Evolutionary conservation across 1,140 invertebrate species (phyloP).

Genomic region (Drosophila insularis): DNA sequence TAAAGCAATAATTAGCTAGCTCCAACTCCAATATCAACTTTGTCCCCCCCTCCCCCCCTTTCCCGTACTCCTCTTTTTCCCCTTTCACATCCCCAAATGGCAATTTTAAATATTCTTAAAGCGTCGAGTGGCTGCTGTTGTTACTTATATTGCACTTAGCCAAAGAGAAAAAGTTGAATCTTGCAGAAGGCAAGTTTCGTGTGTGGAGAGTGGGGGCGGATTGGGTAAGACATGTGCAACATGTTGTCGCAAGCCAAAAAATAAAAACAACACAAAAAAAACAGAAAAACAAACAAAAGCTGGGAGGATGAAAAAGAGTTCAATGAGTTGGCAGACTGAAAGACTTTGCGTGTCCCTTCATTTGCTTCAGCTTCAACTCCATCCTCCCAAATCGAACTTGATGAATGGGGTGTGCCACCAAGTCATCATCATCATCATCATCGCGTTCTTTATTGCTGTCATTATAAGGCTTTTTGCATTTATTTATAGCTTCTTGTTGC

Average conservation of each 20-base stretch:
- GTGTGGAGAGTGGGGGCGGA: neutral
- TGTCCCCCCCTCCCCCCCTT: neutral
- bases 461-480: constrained; percentile 71
- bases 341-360: constrained; percentile 45
- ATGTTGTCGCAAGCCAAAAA: constrained; percentile 65
- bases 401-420: constrained; percentile 74
- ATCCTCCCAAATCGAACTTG: constrained; percentile 49
- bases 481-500: constrained; percentile 64
- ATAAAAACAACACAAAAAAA: neutral
- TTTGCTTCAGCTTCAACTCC: neutral
- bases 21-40: constrained; percentile 2
- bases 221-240: constrained; percentile 64
- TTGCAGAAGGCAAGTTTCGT: neutral
- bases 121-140: constrained; percentile 46
- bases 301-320: constrained; percentile 47
- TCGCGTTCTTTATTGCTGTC: constrained; percentile 75
- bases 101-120: constrained; percentile 65
- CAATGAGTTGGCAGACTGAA: constrained; percentile 51
- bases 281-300: neutral
- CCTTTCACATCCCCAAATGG: no score
- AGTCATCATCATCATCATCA: constrained; percentile 48
- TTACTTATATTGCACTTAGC: constrained; percentile 78
- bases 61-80: neutral
- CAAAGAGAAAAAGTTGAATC: constrained; percentile 10
- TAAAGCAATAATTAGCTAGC: neutral